Base-by-base conservation (phyloP, 2,113 vertebrate species). In the Cheilinus undulatus region DNA sequence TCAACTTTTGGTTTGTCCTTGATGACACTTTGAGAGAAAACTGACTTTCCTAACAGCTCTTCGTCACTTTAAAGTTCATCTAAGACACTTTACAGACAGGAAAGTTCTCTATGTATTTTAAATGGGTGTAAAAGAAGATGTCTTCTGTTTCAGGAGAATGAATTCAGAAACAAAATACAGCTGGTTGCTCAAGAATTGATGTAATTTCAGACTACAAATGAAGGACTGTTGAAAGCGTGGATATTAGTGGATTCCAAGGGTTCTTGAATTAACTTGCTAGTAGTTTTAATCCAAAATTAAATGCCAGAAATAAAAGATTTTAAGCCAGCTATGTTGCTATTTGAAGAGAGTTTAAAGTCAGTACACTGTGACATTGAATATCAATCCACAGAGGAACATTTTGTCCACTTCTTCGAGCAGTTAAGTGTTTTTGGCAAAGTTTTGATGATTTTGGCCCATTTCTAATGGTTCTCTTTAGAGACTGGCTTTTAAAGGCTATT, bases 81-180 rank as follows among this genome's bases (percentile, higher is more conserved):
- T 59, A 38, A 28, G 50, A n/a, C 23, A 52, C 20, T 68, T 67
- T 46, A 13, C 15, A 12, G 9, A 23, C 23, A n/a, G 8, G 52
- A 49, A 26, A 27, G 30, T 13, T 15, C 10, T 20, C 17, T 69
- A 0, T 20, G 5, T 50, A 8, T 46, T 67, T 26, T 48, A 17
- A 34, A 7, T 48, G 12, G 20, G 15, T 42, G 4, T 42, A 11
- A 36, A 24, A 22, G 26, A 32, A 20, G 6, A 61, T 27, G 46
- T 7, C 53, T 43, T 53, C 20, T 15, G 0, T 59, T 67, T 38
- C 23, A 38, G 34, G 11, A 17, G 12, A 15, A 11, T 15, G 17
- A 22, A 43, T 20, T 60, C 34, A 42, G n/a, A 62, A 69, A 34
- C 11, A 27, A 51, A 54, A 43, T 49, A 69, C 38, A 53, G 58